phyloP scores from a whole-genome alignment of 2,888 invertebrate species.

The Erebia epiphron region DNA sequence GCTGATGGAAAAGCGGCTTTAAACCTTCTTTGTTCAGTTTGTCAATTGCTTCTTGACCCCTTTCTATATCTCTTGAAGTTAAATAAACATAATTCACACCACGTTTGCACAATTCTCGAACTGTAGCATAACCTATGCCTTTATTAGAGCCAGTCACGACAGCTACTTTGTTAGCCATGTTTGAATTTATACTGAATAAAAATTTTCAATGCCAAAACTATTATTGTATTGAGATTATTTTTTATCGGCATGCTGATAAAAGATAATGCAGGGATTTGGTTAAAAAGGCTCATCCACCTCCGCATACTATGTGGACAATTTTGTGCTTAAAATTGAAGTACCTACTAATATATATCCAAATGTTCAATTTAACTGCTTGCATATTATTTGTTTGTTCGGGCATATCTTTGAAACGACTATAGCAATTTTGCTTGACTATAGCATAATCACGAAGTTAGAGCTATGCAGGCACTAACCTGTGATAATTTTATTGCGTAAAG shows the following conservation, averaged over 20 bases:
- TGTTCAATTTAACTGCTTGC: too few species aligned
- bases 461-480: too few species aligned
- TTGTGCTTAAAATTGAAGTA: too few species aligned
- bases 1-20: conserved; percentile 54
- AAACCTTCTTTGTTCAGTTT: conserved; percentile 75
- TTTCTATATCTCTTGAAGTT: conserved; percentile 80
- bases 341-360: too few species aligned
- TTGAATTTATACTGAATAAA: conserved; percentile 8
- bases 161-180: conserved; percentile 51
- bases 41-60: conserved; percentile 80
- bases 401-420: too few species aligned
- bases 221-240: background rate
- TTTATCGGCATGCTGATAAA: background rate
- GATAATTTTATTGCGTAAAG: too few species aligned
- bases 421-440: too few species aligned
- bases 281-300: too few species aligned
- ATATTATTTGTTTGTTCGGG: too few species aligned
- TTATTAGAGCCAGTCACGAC: conserved; percentile 86
- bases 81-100: conserved; percentile 85
- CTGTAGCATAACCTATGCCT: conserved; percentile 85
- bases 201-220: background rate
- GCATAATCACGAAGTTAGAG: too few species aligned
- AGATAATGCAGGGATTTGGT: too few species aligned
- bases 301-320: too few species aligned
- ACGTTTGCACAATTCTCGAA: conserved; percentile 81